Evolutionary conservation across 2,797 vertebrate species (phyloP), one percentile per base, ranked within the genome.

Genomic region (Garrulus glandarius): DNA sequence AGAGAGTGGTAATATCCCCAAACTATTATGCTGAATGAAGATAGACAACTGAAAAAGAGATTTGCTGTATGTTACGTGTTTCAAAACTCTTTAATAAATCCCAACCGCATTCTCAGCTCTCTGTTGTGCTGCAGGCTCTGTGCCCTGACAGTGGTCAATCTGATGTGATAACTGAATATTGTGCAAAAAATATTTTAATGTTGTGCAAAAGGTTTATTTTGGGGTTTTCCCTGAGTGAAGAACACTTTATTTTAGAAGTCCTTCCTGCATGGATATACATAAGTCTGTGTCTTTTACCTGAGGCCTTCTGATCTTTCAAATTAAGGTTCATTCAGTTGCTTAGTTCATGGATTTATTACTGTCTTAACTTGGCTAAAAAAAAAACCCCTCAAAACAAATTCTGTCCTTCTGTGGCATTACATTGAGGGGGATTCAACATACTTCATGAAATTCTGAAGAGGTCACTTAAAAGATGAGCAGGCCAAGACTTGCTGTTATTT

Each of bases 401-500:
- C 36, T 84, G 32, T 55, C 26, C n/a, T 53, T 41, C 41, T 72
- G 36, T 78, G 37, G 5, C 8, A 12, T 70, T 68, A 18, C 5
- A 8, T 4, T 46, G 43, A n/a, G 19, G 19, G 6, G 10, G 12
- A 36, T 88, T 86, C 47, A 72, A 36, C 18, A 18, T 29, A 36
- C 12, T 23, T 52, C 3, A 29, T 81, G 21, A 44, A 50, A 75
- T 81, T 83, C 27, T 81, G 29, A 75, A 86, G 30, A 63, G 14
- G 16, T 63, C 61, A 34, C 44, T 77, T 81, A 46, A 67, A 84
- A 39, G 22, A 37, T 27, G 53, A 84, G 19, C 47, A 81, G 57
- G 23, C 57, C 61, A 69, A 87, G 43, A 47, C 72, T 59, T 74
- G 46, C 60, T 92, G 32, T 68, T 94, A 65, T 79, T 71, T 78